phyloP scores from a whole-genome alignment of 1,140 invertebrate species.

The Scaptodrosophila lebanonensis region DNA sequence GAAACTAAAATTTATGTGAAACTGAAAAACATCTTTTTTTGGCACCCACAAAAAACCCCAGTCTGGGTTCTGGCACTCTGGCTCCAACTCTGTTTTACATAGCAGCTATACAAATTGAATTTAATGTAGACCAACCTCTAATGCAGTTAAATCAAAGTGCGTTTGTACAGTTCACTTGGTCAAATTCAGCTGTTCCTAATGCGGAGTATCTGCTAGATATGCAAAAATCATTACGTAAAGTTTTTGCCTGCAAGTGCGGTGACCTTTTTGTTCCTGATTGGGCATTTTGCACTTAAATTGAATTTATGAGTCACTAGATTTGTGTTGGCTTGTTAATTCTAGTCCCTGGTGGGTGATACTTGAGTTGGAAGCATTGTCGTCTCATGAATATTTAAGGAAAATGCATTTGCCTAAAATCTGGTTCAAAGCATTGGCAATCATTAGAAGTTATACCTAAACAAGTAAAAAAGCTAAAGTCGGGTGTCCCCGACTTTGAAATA shows the following conservation, averaged over 20 bases:
- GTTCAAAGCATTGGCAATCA: too few species aligned
- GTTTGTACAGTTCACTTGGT: conserved; percentile 35
- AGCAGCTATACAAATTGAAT: conserved; percentile 72
- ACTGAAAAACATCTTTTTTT: conserved; percentile 19
- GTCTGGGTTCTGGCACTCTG: too few species aligned
- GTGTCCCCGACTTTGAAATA: too few species aligned
- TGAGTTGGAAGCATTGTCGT: too few species aligned
- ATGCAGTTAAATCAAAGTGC: conserved; percentile 73
- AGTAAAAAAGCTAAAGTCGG: too few species aligned
- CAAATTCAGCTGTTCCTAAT: conserved; percentile 1
- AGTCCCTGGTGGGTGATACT: too few species aligned
- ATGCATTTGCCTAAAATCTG: too few species aligned
- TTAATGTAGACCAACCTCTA: conserved; percentile 50
- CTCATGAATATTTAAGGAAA: conserved; percentile 68
- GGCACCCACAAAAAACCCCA: conserved; percentile 10
- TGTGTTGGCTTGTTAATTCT: too few species aligned
- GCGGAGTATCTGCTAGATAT: conserved; percentile 34
- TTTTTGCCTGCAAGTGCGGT: too few species aligned
- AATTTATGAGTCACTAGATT: conserved; percentile 71
- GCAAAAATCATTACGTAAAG: too few species aligned
- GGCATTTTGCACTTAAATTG: conserved; percentile 66
- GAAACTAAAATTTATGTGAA: conserved; percentile 8
- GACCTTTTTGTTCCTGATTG: conserved; percentile 69
- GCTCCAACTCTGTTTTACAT: conserved; percentile 53
- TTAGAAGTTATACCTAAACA: too few species aligned